Evolutionary conservation across 1,140 invertebrate genomes (phyloP).

Genomic region (Aethina tumida): DNA sequence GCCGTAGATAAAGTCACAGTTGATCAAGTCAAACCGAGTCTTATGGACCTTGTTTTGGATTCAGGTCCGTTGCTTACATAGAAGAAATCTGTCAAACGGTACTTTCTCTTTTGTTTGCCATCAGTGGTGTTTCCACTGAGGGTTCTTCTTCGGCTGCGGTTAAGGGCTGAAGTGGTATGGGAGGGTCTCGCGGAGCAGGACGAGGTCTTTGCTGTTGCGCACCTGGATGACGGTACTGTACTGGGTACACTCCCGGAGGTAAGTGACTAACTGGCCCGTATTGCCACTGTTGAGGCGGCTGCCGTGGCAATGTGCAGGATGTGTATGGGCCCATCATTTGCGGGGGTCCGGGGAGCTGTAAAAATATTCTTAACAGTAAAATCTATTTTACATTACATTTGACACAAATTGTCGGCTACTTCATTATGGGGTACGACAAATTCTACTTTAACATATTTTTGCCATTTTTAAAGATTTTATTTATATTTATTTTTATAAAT

Average conservation of each 20-base stretch:
- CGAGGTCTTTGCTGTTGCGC: conserved; percentile 20
- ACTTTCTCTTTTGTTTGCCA: conserved; percentile 44
- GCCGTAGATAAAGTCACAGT: no score
- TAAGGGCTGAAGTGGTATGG: conserved; percentile 38
- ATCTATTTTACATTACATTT: no score
- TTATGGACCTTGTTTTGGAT: conserved; percentile 7
- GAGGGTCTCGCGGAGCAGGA: conserved; percentile 29
- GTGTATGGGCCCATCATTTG: conserved; percentile 33
- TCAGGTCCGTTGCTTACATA: conserved; percentile 20
- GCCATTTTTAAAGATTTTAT: no score
- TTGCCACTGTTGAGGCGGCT: conserved; percentile 34
- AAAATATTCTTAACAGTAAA: no score
- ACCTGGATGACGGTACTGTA: conserved; percentile 26
- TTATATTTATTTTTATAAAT: no score
- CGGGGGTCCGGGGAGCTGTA: conserved; percentile 22
- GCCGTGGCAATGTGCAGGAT: conserved; percentile 41
- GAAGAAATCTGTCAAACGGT: conserved; percentile 42
- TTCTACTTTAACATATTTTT: no score
- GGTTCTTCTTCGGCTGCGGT: conserved; percentile 37
- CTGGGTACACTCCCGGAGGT: conserved; percentile 31
- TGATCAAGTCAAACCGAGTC: conserved; percentile 8
- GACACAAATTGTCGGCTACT: no score
- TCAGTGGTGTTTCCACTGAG: conserved; percentile 42
- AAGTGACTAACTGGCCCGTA: conserved; percentile 32
- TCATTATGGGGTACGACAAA: no score